phyloP scores from a whole-genome alignment of 2,888 invertebrate genomes.

The Raillietiella orientalis region DNA sequence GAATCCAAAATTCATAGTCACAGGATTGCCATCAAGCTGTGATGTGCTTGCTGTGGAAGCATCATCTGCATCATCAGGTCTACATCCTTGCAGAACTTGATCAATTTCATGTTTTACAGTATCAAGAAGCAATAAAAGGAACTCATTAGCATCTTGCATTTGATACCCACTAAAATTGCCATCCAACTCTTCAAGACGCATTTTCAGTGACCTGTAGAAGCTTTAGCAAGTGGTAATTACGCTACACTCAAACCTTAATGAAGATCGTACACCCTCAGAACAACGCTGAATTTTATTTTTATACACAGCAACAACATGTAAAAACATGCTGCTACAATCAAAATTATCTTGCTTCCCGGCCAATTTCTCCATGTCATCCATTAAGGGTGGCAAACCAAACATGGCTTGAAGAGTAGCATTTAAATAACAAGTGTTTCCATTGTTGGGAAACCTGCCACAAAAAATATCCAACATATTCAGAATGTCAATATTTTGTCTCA shows the following conservation, averaged over 20 bases:
- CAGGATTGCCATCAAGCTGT: constrained; percentile 5
- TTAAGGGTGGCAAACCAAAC: constrained; percentile 6
- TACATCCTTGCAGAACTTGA: constrained; percentile 3
- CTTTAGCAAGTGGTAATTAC: too few relatives aligned
- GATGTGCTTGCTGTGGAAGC: not conserved
- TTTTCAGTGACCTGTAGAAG: too few relatives aligned
- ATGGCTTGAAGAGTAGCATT: constrained; percentile 7
- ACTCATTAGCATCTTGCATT: constrained; percentile 8
- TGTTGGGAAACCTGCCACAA: constrained; percentile 7
- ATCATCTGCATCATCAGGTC: too few relatives aligned
- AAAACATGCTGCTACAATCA: too few relatives aligned
- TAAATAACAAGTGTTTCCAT: constrained; percentile 7
- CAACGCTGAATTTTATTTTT: too few relatives aligned
- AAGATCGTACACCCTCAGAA: too few relatives aligned
- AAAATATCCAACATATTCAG: too few relatives aligned
- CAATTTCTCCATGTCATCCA: constrained; percentile 3
- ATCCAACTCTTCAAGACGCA: too few relatives aligned
- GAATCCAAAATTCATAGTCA: constrained; percentile 7
- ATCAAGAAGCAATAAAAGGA: constrained; percentile 7
- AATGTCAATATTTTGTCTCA: too few relatives aligned
- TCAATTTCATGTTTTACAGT: constrained; percentile 7
- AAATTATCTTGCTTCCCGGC: too few relatives aligned
- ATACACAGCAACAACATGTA: too few relatives aligned
- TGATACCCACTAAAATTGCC: constrained; percentile 7
- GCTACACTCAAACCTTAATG: too few relatives aligned